Evolutionary conservation across 2,113 vertebrate genomes (phyloP).

Genomic region (Pitta sordida): DNA sequence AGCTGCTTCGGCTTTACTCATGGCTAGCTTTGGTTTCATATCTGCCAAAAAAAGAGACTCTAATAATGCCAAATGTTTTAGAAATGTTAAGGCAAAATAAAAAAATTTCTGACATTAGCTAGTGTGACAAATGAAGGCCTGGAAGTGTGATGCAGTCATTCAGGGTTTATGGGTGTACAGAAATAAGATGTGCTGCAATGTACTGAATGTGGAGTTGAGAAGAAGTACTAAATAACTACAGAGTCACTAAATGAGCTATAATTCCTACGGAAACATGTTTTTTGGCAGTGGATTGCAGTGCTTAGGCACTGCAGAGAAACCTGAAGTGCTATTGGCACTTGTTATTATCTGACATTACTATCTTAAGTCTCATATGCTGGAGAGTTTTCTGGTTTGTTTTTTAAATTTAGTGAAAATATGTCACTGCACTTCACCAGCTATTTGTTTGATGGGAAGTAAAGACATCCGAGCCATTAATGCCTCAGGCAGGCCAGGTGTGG

Average conservation of each 20-base stretch:
- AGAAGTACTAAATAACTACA: not conserved
- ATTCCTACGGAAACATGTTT: not conserved
- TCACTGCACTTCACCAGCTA: not conserved
- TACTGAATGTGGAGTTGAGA: not conserved
- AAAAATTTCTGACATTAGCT: not conserved
- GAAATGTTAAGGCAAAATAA: not conserved
- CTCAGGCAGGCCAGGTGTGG: constrained; percentile 4
- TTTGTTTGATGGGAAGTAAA: not conserved
- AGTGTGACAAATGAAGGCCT: not conserved
- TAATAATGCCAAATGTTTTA: not conserved
- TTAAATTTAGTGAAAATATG: not conserved
- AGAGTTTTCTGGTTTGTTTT: not conserved
- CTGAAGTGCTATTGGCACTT: not conserved
- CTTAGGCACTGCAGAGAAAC: not conserved
- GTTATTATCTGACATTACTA: not conserved
- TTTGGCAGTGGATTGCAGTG: not conserved
- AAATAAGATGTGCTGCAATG: not conserved
- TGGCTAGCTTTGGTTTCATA: not conserved
- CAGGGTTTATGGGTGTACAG: not conserved
- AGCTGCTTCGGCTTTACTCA: not conserved
- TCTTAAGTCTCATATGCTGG: not conserved
- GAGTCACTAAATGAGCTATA: not conserved
- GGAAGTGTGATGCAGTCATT: not conserved
- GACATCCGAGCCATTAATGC: not conserved
- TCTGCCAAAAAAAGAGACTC: not conserved